Conservation (phyloP, 2,797 vertebrate genomes). For the Crypturellus tataupa region DNA sequence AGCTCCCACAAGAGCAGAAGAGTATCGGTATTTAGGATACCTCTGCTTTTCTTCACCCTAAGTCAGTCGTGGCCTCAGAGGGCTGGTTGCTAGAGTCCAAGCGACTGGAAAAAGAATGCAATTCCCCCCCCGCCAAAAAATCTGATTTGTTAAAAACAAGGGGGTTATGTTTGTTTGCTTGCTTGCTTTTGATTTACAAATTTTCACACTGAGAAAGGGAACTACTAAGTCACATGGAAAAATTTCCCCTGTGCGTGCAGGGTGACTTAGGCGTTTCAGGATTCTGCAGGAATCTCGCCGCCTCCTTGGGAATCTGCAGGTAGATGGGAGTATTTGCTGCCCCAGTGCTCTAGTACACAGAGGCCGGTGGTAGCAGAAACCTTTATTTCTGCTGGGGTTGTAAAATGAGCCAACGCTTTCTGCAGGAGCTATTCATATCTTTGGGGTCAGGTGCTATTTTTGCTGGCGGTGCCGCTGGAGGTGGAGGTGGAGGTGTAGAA, state of each 20-base stretch:
- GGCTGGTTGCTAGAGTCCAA: neutral
- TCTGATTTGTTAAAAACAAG: slow-evolving; percentile 8
- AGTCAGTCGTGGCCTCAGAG: neutral
- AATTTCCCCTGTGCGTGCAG: neutral
- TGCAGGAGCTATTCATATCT: slow-evolving; percentile 58
- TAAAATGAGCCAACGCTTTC: slow-evolving; percentile 2
- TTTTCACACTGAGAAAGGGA: slow-evolving; percentile 5
- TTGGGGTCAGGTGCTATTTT: slow-evolving; percentile 51
- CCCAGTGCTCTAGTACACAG: neutral
- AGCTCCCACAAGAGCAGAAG: slow-evolving; percentile 3
- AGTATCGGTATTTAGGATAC: neutral
- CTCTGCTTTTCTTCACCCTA: slow-evolving; percentile 29
- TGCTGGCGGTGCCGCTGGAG: slow-evolving; percentile 39
- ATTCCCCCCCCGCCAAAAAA: too few relatives aligned
- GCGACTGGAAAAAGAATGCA: neutral
- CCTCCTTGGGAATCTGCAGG: slow-evolving; percentile 35
- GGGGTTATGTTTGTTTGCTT: neutral
- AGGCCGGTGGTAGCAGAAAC: slow-evolving; percentile 23
- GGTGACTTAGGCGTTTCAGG: neutral
- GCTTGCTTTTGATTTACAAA: slow-evolving; percentile 15
- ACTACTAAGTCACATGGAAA: neutral
- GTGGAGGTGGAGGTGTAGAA: slow-evolving; percentile 9
- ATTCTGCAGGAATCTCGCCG: neutral
- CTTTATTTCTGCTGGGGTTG: slow-evolving; percentile 65
- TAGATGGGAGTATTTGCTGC: neutral